Base-by-base conservation (phyloP, 2,797 vertebrate species). In the Microcaecilia unicolor region DNA sequence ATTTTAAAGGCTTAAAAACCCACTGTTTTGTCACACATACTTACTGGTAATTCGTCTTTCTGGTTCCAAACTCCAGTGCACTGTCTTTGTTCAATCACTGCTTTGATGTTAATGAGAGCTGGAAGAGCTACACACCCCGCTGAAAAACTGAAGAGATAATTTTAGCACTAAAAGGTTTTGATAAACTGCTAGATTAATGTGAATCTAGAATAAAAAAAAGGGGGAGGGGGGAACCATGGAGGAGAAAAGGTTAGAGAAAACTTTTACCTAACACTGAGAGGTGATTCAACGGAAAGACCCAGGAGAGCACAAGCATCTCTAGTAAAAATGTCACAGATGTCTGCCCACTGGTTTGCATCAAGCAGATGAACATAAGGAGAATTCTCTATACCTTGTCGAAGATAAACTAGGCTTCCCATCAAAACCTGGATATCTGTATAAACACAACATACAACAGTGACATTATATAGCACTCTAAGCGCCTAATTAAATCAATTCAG, bases 51-150 rank as follows among this genome's bases (percentile, higher is more conserved):
- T 20, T 88, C 86, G 3, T 88, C 86, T 41, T 88, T 88, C 74
- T 88, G 86, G 50, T 86, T 88, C 86, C 86, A 88, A 23, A 88
- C 86, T 2, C 86, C 86, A 3, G 84, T 85, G 58, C 86, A 88
- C 65, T 88, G 86, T 38, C 84, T 78, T 41, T 88, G 86, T 28
- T 88, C 86, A 26, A 88, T 88, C 28, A 88, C 86, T 3, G 86
- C 86, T 58, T 86, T 87, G 60, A 88, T 88, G 41, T 88, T 88
- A 38, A 88, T 87, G 21, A 88, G 66, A 32, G 85, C 85, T 7
- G 86, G 86, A 59, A 88, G 65, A 1, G 86, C 86, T 44, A 88
- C 83, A 30, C 86, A 88, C 31, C 86, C 86, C 58, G 86, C 86
- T 2, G 86, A 88, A 61, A 88, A 87, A 67, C 86, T 88, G 58